Evolutionary conservation across 1,140 invertebrate species (phyloP).

Genomic region (Nebria ingens): DNA sequence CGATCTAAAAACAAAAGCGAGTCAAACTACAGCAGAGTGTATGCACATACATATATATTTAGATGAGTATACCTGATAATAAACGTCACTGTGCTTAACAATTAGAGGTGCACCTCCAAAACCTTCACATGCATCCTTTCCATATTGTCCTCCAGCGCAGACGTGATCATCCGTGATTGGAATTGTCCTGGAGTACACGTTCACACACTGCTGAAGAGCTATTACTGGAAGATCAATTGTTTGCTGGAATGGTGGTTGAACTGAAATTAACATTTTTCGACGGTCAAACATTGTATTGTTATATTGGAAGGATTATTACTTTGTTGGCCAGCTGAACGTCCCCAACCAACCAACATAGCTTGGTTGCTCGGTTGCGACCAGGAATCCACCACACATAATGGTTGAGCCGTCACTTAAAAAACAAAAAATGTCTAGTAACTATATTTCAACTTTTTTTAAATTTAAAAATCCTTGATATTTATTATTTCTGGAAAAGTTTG

Average conservation of each 20-base stretch:
- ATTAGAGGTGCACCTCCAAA: constrained; percentile 58
- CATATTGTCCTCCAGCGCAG: constrained; percentile 54
- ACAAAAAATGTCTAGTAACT: constrained; percentile 17
- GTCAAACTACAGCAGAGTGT: not conserved
- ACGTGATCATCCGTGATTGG: constrained; percentile 49
- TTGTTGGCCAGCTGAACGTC: constrained; percentile 30
- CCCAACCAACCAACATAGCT: constrained; percentile 35
- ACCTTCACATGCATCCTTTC: constrained; percentile 55
- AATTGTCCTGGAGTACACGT: constrained; percentile 42
- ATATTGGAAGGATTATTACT: constrained; percentile 20
- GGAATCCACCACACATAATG: constrained; percentile 40
- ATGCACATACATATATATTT: constrained; percentile 15
- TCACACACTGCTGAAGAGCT: constrained; percentile 38
- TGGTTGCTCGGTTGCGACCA: constrained; percentile 37
- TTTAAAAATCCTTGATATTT: too few relatives aligned
- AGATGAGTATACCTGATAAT: constrained; percentile 43
- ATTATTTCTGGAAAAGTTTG: not conserved
- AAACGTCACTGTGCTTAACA: constrained; percentile 42
- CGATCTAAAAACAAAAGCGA: constrained; percentile 42
- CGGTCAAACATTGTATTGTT: not conserved
- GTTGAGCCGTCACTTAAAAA: constrained; percentile 39
- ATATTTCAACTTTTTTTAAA: constrained; percentile 6
- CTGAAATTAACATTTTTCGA: constrained; percentile 21
- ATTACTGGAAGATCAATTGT: constrained; percentile 43
- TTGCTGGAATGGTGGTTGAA: constrained; percentile 34